Evolutionary conservation across 2,888 invertebrate genomes (phyloP).

Genomic region (Empis livida): DNA sequence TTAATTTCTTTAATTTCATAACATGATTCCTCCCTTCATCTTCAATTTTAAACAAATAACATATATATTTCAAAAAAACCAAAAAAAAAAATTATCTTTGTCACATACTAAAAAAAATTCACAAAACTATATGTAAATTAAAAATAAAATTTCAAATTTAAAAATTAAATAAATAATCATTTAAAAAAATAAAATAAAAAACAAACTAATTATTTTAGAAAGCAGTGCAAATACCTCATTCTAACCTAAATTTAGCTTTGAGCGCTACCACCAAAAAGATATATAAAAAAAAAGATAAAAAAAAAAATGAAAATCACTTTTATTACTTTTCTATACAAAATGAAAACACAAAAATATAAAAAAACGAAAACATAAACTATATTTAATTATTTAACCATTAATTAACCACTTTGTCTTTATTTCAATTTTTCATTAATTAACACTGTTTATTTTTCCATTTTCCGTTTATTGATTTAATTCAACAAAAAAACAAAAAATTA

Average conservation of each 20-base stretch:
- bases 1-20: no score
- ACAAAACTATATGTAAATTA: no score
- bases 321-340: neutral
- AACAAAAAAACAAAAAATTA: neutral
- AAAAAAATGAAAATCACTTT: neutral
- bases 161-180: no score
- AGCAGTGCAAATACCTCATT: neutral
- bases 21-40: no score
- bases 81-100: no score
- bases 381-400: neutral
- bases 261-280: neutral
- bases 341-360: neutral
- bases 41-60: no score
- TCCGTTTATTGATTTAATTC: neutral
- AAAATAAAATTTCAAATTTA: no score
- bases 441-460: neutral
- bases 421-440: neutral
- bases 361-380: neutral
- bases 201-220: no score
- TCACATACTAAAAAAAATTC: no score
- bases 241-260: neutral
- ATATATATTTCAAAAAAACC: no score
- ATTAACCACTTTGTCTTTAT: neutral
- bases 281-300: neutral
- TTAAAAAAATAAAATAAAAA: no score